Evolutionary conservation across 2,797 vertebrate genomes (phyloP).

Genomic region (Erithacus rubecula): DNA sequence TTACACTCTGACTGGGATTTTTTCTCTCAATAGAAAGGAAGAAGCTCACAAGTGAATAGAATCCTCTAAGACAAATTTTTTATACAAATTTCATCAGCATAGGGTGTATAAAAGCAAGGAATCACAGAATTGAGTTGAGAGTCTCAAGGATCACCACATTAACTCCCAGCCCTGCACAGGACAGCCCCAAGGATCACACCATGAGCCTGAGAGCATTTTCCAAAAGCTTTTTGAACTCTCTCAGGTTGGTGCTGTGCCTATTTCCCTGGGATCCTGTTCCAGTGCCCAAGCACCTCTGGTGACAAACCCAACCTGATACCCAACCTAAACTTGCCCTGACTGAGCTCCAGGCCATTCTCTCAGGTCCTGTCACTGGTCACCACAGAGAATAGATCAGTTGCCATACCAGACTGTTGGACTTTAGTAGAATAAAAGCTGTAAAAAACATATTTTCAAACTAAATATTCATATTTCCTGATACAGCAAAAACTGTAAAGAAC

Average conservation of each 20-base stretch:
- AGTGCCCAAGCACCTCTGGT: background rate
- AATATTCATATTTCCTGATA: constrained; percentile 5
- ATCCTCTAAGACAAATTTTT: background rate
- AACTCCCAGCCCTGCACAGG: background rate
- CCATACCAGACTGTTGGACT: background rate
- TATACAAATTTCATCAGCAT: background rate
- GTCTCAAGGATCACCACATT: background rate
- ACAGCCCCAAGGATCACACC: background rate
- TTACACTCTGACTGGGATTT: background rate
- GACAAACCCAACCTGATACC: rapidly evolving
- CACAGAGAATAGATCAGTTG: background rate
- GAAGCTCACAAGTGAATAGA: background rate
- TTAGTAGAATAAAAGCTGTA: constrained; percentile 50
- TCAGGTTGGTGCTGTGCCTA: background rate
- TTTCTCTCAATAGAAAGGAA: background rate
- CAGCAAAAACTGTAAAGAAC: background rate
- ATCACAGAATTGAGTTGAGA: background rate
- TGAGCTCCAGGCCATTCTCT: background rate
- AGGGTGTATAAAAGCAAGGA: background rate
- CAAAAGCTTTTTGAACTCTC: background rate
- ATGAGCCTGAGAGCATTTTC: background rate
- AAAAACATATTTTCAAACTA: constrained; percentile 29
- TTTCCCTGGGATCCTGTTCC: rapidly evolving
- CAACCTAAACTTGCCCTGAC: background rate
- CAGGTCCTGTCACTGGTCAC: rapidly evolving